These are phyloP conservation scores for Poecilia latipinna DNA, from an alignment of 2,113 vertebrate genomes.

Conservation along the genomic window DNA sequence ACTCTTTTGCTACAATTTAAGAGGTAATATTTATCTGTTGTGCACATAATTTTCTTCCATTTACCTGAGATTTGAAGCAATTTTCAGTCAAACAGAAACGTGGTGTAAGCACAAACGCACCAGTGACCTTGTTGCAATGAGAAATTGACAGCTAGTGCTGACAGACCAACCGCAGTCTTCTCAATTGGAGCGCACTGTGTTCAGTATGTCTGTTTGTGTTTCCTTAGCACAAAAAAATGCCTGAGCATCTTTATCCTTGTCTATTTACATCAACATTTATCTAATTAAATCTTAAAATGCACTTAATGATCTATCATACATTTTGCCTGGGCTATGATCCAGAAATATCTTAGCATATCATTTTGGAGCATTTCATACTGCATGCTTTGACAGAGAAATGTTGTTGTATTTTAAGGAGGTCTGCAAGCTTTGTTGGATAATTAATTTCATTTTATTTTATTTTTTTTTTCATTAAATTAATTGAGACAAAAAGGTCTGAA, in stretches of 20 bases:
- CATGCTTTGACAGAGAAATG: background rate
- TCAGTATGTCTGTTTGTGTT: constrained; percentile 30
- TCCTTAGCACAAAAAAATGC: constrained; percentile 22
- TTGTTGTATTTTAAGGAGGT: too few species aligned
- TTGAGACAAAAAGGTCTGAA: background rate
- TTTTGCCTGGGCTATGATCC: constrained; percentile 14
- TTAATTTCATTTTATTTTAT: too few species aligned
- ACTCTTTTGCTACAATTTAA: constrained; percentile 3
- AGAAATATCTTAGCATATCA: constrained; percentile 21
- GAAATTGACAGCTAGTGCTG: constrained; percentile 49
- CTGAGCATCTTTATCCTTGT: constrained; percentile 21
- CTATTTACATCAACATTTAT: constrained; percentile 14
- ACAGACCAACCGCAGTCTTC: constrained; percentile 50
- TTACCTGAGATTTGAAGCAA: constrained; percentile 17
- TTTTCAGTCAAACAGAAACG: constrained; percentile 50
- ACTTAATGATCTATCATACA: constrained; percentile 1
- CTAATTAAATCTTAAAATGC: constrained; percentile 32
- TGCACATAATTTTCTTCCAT: constrained; percentile 34
- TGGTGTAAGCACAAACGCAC: constrained; percentile 39
- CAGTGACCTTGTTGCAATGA: constrained; percentile 43
- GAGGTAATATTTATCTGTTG: constrained; percentile 9
- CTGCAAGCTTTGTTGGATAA: too few species aligned
- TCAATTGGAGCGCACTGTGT: constrained; percentile 15
- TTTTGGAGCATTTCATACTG: constrained; percentile 23
- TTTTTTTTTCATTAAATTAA: too few species aligned